Base-by-base conservation (phyloP, 2,113 vertebrate species). In the Callionymus lyra region DNA sequence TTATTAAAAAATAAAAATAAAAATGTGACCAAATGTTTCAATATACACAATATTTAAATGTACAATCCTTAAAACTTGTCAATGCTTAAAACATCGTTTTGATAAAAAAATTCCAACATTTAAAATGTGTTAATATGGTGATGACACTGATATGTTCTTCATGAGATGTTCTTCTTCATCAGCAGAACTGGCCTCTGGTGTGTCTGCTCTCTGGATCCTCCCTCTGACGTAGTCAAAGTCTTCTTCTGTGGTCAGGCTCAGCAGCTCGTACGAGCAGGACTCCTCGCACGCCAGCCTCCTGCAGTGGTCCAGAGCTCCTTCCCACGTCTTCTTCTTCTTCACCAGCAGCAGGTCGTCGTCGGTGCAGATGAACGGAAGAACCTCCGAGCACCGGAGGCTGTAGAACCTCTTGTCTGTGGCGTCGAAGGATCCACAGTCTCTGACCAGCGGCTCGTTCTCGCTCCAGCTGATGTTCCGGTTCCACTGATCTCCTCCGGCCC, bases 251-350 rank as follows among this genome's bases (percentile, higher is more conserved):
- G 16, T 1, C 12, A 70, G 13, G 11, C 35, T 72, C 35, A 74
- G 15, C 1, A 78, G 50, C 1, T 55, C 2, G 1, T 51, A 12
- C 1, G 0, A 1, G 35, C 18, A 27, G 21, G 21, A 8, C 21
- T 27, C 21, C 21, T 27, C 8, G 21, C 21, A 27, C 8, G 21
- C 10, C 39, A 74, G 34, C 1, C 1, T 0, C 31, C 11, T 33
- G 56, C 75, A 78, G 65, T 68, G 33, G 1, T 2, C 21, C 21
- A 65, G 12, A 1, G 71, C 68, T 0, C 46, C 36, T 34, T 75
- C 60, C 74, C 75, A 78, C 1, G 55, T 68, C 65, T 60, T 72
- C 6, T 38, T 70, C 57, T 70, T 44, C 0, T 54, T 62, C 41
- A 74, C 63, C 21, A 78, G 1, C 47, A 58, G 11, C 55, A 70